A percentile compares a stretch with the other conserved stretches of the same genome.
phyloP scores from a whole-genome alignment of 2,888 invertebrate genomes.

The Sussaba pulchella region DNA sequence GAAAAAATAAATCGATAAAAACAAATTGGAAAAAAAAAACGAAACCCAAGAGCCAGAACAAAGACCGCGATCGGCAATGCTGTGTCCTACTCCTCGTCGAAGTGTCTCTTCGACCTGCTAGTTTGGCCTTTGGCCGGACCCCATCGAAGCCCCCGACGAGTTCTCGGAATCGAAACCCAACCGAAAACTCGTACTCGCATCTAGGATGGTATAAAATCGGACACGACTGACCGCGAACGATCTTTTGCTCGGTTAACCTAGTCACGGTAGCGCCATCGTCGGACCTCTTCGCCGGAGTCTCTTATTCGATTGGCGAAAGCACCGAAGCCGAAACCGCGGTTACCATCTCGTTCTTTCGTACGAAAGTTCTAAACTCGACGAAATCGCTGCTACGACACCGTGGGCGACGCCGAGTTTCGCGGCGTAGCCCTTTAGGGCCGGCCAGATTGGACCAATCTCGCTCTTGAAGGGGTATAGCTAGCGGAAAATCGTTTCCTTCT shows the following conservation, averaged over 20 bases:
- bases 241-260: conserved; percentile 13
- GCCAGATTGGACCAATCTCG: conserved; percentile 33
- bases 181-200: conserved; percentile 50
- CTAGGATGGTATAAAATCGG: conserved; percentile 50
- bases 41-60: conserved; percentile 38
- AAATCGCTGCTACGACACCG: conserved; percentile 14
- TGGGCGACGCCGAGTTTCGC: not conserved
- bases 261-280: conserved; percentile 29
- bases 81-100: conserved; percentile 32
- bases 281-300: not conserved
- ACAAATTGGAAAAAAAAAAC: not conserved
- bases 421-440: conserved; percentile 21
- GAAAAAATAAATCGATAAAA: no score
- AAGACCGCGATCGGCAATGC: conserved; percentile 28
- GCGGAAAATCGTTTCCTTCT: no score
- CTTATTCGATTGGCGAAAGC: conserved; percentile 10
- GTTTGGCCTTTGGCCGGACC: conserved; percentile 61
- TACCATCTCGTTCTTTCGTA: conserved; percentile 6
- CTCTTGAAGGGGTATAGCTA: no score
- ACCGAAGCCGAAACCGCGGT: not conserved
- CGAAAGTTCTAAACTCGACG: conserved; percentile 32
- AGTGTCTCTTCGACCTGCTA: conserved; percentile 28
- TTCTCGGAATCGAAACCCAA: conserved; percentile 67
- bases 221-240: conserved; percentile 3
- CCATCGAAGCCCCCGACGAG: conserved; percentile 65